Evolutionary conservation across 2,113 vertebrate genomes (phyloP).

Genomic region (Orientallactaga bullata): DNA sequence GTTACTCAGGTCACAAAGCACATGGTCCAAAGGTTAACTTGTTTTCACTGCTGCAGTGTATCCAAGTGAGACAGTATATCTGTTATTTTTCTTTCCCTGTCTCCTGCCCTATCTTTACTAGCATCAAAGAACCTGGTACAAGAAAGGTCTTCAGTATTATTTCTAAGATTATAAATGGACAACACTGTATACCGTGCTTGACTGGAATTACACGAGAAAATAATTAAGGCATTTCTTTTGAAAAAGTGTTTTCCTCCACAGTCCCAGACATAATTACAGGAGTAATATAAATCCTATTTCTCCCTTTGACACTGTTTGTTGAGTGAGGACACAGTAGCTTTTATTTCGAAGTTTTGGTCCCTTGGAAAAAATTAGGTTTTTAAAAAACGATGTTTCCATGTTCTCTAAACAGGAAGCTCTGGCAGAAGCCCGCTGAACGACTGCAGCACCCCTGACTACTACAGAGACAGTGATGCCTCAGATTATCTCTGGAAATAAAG

Average conservation of each 20-base stretch:
- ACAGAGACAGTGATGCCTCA: neutral
- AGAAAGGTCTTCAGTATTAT: neutral
- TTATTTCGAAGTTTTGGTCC: conserved; percentile 19
- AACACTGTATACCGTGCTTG: neutral
- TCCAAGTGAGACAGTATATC: neutral
- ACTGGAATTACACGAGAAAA: neutral
- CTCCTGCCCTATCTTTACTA: neutral
- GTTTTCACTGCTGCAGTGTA: neutral
- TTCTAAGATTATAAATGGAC: neutral
- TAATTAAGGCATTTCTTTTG: neutral
- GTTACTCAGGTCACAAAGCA: no score
- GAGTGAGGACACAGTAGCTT: neutral
- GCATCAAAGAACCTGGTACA: neutral
- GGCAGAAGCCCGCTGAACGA: neutral
- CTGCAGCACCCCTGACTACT: neutral
- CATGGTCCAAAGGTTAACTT: neutral
- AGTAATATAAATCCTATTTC: neutral
- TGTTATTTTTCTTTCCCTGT: neutral
- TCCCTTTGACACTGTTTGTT: neutral
- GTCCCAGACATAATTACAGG: neutral
- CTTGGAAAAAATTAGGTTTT: neutral
- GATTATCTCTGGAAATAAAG: neutral
- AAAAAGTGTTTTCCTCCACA: neutral
- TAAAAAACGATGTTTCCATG: neutral
- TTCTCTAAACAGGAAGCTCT: neutral